phyloP scores from a whole-genome alignment of 2,113 vertebrate genomes.

The Silurus glanis region DNA sequence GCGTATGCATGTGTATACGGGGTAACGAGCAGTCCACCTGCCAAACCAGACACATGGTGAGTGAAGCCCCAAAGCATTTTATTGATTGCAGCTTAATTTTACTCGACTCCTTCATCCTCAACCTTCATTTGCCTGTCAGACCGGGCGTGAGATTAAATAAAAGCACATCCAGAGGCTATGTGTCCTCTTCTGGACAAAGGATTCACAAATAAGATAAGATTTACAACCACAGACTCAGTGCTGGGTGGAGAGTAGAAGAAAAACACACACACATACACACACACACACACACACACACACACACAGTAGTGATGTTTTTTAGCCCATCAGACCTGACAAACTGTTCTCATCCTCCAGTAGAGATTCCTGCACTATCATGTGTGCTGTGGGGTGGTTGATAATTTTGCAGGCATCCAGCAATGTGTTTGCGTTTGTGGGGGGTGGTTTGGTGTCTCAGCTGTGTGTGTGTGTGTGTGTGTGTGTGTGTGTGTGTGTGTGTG shows the following conservation, averaged over 20 bases:
- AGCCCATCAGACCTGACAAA: constrained; percentile 40
- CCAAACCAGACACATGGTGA: constrained; percentile 1
- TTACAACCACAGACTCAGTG: constrained; percentile 5
- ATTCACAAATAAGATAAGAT: constrained; percentile 13
- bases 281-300: constrained; percentile 13
- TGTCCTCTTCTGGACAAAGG: constrained; percentile 46
- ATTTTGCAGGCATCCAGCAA: constrained; percentile 60
- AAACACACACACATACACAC: constrained; percentile 22
- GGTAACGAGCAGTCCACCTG: background rate
- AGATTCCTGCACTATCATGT: constrained; percentile 29
- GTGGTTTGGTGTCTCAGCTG: constrained; percentile 77
- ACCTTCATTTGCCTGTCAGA: constrained; percentile 69
- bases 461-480: constrained; percentile 67
- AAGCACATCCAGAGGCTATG: constrained; percentile 62
- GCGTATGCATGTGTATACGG: background rate
- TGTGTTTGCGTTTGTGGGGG: constrained; percentile 67
- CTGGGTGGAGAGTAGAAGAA: constrained; percentile 40
- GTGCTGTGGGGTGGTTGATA: constrained; percentile 52
- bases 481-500: constrained; percentile 70
- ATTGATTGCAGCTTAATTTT: constrained; percentile 72
- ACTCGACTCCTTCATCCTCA: constrained; percentile 48
- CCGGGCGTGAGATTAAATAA: constrained; percentile 65
- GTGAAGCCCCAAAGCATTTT: constrained; percentile 62
- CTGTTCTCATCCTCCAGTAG: constrained; percentile 27
- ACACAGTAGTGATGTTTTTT: constrained; percentile 22